Conservation (phyloP, 1,140 invertebrate genomes). For the Theocolax elegans region DNA sequence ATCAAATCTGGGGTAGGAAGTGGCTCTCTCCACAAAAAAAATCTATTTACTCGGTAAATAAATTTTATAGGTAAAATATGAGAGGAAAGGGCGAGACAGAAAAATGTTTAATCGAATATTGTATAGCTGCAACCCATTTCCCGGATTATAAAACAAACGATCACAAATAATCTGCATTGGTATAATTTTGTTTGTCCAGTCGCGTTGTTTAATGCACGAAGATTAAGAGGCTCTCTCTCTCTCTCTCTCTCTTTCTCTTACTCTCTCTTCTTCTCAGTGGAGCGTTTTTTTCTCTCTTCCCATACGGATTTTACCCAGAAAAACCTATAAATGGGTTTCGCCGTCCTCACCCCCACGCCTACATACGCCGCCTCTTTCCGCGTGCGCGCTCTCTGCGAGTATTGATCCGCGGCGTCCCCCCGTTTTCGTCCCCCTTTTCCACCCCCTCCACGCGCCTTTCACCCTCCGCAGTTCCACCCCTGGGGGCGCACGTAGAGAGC, state of each 20-base stretch:
- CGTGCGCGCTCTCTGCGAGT: slow-evolving; percentile 30
- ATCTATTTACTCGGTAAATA: no score
- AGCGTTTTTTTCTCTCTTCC: neutral
- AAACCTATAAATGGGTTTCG: slow-evolving; percentile 34
- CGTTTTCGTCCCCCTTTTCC: neutral
- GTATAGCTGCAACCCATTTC: no score
- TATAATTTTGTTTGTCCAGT: no score
- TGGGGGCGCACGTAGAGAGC: slow-evolving; percentile 13
- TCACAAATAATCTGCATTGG: no score
- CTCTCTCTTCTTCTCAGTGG: no score
- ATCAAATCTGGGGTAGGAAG: no score
- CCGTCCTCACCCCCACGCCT: neutral
- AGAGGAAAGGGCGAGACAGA: no score
- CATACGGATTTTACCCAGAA: slow-evolving; percentile 7
- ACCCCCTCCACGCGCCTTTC: slow-evolving; percentile 34
- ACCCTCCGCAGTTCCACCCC: slow-evolving; percentile 42
- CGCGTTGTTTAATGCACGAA: slow-evolving; percentile 30
- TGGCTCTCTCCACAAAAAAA: no score
- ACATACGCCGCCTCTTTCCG: slow-evolving; percentile 11
- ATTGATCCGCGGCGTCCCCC: slow-evolving; percentile 49
- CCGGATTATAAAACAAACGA: no score
- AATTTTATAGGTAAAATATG: no score
- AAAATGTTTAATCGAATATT: no score
- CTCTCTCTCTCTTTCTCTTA: neutral
- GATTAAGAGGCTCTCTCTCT: slow-evolving; percentile 20